phyloP scores from a whole-genome alignment of 2,888 invertebrate genomes.

The Mimas tiliae region DNA sequence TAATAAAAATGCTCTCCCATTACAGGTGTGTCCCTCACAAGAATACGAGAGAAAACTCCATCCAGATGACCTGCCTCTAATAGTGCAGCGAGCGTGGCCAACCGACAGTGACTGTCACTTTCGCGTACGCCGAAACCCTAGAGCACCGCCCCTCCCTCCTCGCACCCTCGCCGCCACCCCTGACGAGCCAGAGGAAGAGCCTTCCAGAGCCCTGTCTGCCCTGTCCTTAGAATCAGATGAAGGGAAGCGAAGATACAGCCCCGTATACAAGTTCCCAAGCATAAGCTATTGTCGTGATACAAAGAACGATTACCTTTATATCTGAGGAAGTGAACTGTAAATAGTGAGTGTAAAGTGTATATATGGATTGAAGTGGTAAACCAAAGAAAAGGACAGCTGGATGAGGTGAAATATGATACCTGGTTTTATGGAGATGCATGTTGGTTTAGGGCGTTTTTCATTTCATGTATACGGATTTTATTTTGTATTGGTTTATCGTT shows the following conservation, averaged over 20 bases:
- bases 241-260: conserved; percentile 75
- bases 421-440: not conserved
- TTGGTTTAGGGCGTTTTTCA: conserved; percentile 11
- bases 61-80: conserved; percentile 93
- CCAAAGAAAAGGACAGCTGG: conserved; percentile 16
- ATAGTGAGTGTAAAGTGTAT: conserved; percentile 66
- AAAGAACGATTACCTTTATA: conserved; percentile 79
- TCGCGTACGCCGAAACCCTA: conserved; percentile 91
- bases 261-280: conserved; percentile 80
- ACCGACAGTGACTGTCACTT: conserved; percentile 90
- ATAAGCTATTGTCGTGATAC: conserved; percentile 76
- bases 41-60: conserved; percentile 95
- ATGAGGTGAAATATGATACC: conserved; percentile 6
- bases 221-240: conserved; percentile 74
- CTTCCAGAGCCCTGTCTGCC: conserved; percentile 72
- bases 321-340: conserved; percentile 53
- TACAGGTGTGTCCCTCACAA: conserved; percentile 89
- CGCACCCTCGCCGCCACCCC: conserved; percentile 71
- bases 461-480: not conserved
- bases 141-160: conserved; percentile 91
- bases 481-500: too few species aligned
- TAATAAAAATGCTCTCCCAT: conserved; percentile 27
- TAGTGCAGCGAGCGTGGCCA: conserved; percentile 91
- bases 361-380: conserved; percentile 41
- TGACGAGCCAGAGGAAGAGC: conserved; percentile 66